Percentiles rank a stretch among this genome's conserved stretches.
Evolutionary conservation across 2,113 vertebrate genomes (phyloP).

Genomic region (Fregata magnificens): DNA sequence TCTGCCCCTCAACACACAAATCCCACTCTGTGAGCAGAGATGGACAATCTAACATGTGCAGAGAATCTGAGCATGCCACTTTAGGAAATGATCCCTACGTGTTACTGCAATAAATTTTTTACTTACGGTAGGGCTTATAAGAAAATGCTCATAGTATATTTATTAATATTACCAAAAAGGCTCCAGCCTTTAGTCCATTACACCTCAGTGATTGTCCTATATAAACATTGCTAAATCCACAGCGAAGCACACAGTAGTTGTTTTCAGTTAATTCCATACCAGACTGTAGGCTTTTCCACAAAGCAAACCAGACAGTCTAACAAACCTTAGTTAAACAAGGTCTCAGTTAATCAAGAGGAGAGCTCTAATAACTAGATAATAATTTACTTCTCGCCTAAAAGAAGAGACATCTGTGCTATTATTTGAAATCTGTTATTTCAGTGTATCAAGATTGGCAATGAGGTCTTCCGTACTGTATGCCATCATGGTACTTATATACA

Average conservation of each 20-base stretch:
- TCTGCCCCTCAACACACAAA: background rate
- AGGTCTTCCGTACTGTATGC: background rate
- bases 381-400: conserved; percentile 34
- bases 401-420: background rate
- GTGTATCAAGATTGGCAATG: background rate
- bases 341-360: conserved; percentile 22
- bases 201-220: background rate
- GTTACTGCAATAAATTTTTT: background rate
- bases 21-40: background rate
- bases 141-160: background rate
- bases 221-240: background rate
- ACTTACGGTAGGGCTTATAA: background rate
- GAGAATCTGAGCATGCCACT: background rate
- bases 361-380: conserved; percentile 34
- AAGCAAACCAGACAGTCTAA: conserved; percentile 50
- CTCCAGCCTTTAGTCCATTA: background rate
- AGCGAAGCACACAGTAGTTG: background rate
- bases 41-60: background rate
- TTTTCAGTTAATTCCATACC: conserved; percentile 10
- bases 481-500: background rate
- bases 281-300: conserved; percentile 20
- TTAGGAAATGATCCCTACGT: background rate
- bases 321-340: conserved; percentile 52
- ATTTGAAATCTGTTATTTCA: background rate
- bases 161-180: background rate